Base-by-base conservation (phyloP, 2,113 vertebrate genomes). In the Odontesthes bonariensis region DNA sequence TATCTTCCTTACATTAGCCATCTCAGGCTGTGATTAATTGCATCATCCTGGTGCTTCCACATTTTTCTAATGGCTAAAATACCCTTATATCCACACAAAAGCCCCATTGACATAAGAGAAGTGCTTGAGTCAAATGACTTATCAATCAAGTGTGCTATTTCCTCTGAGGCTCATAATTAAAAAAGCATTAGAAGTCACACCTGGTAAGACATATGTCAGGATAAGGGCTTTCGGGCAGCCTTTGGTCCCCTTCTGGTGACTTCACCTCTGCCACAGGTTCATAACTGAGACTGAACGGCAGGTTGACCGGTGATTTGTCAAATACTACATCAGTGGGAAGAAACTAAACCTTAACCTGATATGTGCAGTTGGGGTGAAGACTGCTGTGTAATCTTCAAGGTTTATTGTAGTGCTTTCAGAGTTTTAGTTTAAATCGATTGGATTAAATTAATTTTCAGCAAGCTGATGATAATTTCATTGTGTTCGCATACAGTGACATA, bases 121-220 rank as follows among this genome's bases (percentile, higher is more conserved):
- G 31, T 12, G 12, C 64, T 81, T 85, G 33, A 90, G 80, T 78
- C n/a, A 0, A 56, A 69, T 71, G 69, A 51, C 62, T 78, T 47
- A 75, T 71, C 64, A 81, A 79, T 83, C 76, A 88, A 22, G 58
- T 0, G n/a, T 63, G 74, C 49, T 80, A 69, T 86, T 83, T 76
- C 64, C 82, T 68, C 19, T 12, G 47, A 62, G 66, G 46, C 46
- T 46, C 5, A 3, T 62, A 58, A 69, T 83, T 42, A 74, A 75
- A 59, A 69, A 49, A 38, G 46, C 64, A 75, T 75, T 68, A 60
- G 53, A 46, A 71, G 55, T 60, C 31, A 74, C 75, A 88, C 67
- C 64, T 84, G 85, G 73, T 23, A 19, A 78, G 62, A 75, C 87
- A 83, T 83, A 86, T 76, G 83, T 74, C 40, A 27, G 49, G 17